phyloP scores from a whole-genome alignment of 37 sponge, comb jelly and placozoan genomes.

The Hormiphora californensis region DNA sequence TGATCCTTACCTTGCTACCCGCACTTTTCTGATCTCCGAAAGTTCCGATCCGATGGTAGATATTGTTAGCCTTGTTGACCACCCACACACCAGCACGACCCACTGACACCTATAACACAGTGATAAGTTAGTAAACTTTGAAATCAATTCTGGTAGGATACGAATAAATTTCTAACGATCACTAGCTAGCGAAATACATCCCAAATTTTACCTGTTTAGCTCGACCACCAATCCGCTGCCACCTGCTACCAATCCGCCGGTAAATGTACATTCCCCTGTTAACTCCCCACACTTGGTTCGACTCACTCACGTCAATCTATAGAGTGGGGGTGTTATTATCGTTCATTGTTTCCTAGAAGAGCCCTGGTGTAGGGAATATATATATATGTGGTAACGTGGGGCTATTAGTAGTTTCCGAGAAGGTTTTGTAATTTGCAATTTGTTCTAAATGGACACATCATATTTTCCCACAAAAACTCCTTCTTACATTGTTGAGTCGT shows the following conservation, averaged over 20 bases:
- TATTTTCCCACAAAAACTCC: neutral
- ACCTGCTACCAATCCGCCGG: neutral
- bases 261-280: neutral
- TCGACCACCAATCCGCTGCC: neutral
- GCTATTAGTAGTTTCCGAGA: too few relatives aligned
- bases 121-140: too few relatives aligned
- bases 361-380: too few relatives aligned
- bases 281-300: neutral
- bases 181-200: too few relatives aligned
- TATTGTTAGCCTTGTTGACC: neutral
- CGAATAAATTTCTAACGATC: too few relatives aligned
- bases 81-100: neutral
- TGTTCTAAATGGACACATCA: too few relatives aligned
- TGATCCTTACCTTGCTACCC: neutral
- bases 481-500: neutral
- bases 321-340: too few relatives aligned
- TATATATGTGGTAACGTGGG: too few relatives aligned
- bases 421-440: too few relatives aligned
- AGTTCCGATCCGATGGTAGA: neutral
- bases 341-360: too few relatives aligned
- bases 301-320: slow-evolving; percentile 19
- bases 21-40: neutral
- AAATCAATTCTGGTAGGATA: too few relatives aligned
- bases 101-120: neutral
- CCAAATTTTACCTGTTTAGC: too few relatives aligned